A percentile compares a stretch with the other conserved stretches of the same genome.
These are phyloP conservation scores for Hermaeophaga mercurialis DNA, from an alignment of 2,888 invertebrate genomes.

Conservation along the genomic window DNA sequence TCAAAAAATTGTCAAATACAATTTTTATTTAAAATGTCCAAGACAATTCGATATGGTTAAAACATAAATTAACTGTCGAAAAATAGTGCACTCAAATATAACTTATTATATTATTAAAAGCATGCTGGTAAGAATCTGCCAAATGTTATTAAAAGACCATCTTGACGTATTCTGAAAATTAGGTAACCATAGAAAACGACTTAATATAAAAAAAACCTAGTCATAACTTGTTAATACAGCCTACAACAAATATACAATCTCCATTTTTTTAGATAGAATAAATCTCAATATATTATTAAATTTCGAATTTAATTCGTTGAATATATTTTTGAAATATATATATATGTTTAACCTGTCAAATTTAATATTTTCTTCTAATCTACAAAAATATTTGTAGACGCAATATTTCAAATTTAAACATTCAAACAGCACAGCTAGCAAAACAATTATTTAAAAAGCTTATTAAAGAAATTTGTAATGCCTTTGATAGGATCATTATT, in stretches of 20 bases:
- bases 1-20: no score
- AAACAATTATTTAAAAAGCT: constrained; percentile 29
- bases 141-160: no score
- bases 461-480: constrained; percentile 46
- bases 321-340: neutral
- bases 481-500: constrained; percentile 44
- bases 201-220: neutral
- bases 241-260: neutral
- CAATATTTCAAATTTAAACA: neutral
- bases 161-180: neutral
- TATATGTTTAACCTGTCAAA: neutral
- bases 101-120: no score
- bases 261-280: neutral
- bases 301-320: neutral
- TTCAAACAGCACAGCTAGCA: neutral
- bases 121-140: no score
- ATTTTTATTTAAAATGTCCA: no score
- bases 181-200: neutral
- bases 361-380: no score
- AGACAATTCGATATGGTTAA: no score
- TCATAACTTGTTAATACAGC: neutral
- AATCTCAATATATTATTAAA: neutral
- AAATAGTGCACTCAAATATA: no score
- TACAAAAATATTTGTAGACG: neutral
- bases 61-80: no score